Conservation (phyloP, 2,797 vertebrate genomes). For the Zenarchopterus dispar region DNA sequence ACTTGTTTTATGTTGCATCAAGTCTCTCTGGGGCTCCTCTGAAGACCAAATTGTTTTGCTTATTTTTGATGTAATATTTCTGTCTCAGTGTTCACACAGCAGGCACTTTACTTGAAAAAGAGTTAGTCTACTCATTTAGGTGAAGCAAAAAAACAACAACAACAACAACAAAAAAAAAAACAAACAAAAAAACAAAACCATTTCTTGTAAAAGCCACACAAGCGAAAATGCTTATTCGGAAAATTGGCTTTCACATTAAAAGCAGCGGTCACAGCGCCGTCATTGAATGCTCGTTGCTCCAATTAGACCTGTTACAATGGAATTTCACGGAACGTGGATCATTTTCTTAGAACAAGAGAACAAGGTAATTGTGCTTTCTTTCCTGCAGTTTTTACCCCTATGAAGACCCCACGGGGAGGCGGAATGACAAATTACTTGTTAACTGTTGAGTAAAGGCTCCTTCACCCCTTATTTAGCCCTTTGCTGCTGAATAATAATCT, state of each 20-base stretch:
- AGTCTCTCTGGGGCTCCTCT: slow-evolving; percentile 13
- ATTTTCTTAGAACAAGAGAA: slow-evolving; percentile 24
- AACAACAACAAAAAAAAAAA: too few relatives aligned
- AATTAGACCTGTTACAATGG: slow-evolving; percentile 15
- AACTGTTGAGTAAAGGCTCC: slow-evolving; percentile 56
- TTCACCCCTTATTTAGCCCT: slow-evolving; percentile 59
- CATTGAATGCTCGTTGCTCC: slow-evolving; percentile 11
- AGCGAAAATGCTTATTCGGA: slow-evolving; percentile 16
- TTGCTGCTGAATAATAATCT: slow-evolving; percentile 39
- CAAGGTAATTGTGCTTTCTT: slow-evolving; percentile 8
- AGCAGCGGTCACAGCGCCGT: slow-evolving; percentile 4
- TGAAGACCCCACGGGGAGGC: slow-evolving; percentile 32
- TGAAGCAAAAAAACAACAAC: too few relatives aligned
- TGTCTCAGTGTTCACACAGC: slow-evolving; percentile 13
- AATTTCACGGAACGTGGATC: not conserved
- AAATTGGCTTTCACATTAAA: slow-evolving; percentile 14
- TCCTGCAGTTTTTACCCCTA: slow-evolving; percentile 19
- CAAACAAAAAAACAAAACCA: too few relatives aligned
- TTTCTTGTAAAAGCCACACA: slow-evolving; percentile 12
- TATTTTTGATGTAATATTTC: slow-evolving; percentile 34
- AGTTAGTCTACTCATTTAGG: slow-evolving; percentile 22
- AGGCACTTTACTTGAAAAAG: slow-evolving; percentile 32
- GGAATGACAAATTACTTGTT: slow-evolving; percentile 69
- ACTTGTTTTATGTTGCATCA: slow-evolving; percentile 38
- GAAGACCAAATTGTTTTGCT: slow-evolving; percentile 28